Evolutionary conservation across 2,797 vertebrate genomes (phyloP).

Genomic region (Phylloscopus collybita): DNA sequence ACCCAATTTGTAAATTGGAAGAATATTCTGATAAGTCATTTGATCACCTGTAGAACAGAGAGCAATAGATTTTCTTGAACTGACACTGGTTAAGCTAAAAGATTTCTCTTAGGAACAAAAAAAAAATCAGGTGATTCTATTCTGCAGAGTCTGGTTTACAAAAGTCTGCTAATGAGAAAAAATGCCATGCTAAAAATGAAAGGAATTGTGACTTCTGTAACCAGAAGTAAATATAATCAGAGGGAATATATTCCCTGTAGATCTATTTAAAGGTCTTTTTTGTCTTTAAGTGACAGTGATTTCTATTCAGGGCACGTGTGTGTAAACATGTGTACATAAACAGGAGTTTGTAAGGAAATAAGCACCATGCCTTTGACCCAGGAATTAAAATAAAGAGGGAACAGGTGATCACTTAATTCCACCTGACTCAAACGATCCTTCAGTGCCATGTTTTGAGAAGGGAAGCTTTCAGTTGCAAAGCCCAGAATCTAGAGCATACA

Average conservation of each 20-base stretch:
- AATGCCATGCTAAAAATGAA: not conserved
- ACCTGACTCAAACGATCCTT: not conserved
- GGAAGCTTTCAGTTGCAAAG: not conserved
- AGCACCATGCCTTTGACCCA: not conserved
- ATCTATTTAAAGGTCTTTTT: not conserved
- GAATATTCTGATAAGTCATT: not conserved
- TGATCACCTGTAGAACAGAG: not conserved
- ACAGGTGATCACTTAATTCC: not conserved
- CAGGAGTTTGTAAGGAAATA: not conserved
- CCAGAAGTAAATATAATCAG: not conserved
- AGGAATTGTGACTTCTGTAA: not conserved
- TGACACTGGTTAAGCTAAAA: not conserved
- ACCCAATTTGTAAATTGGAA: not conserved
- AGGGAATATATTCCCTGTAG: not conserved
- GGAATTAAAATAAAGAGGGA: not conserved
- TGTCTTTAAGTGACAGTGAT: not conserved
- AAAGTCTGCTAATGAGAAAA: not conserved
- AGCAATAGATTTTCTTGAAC: not conserved
- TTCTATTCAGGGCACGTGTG: not conserved
- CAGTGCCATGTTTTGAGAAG: not conserved
- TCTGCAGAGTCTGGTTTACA: not conserved
- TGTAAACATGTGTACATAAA: not conserved
- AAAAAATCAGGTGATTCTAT: not conserved
- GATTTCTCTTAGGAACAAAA: not conserved
- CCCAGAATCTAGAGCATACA: conserved; percentile 6